Conservation (phyloP, 2,888 invertebrate genomes). For the Ochlodes sylvanus region DNA sequence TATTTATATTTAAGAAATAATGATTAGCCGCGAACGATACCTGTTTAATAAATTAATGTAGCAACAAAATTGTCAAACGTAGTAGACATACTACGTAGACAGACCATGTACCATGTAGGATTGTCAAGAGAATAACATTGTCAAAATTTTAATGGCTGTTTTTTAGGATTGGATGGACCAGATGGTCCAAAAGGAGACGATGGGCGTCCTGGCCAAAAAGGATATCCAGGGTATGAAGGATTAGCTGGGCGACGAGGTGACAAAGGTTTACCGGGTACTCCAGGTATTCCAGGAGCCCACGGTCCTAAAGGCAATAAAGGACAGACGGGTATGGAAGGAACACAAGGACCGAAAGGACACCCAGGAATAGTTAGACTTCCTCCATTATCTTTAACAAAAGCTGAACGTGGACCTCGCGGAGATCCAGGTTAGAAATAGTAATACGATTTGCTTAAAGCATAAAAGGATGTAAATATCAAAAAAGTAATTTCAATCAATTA, state of each 20-base stretch:
- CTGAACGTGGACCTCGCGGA: slow-evolving; percentile 85
- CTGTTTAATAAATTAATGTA: too few relatives aligned
- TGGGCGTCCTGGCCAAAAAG: slow-evolving; percentile 64
- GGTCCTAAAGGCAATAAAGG: slow-evolving; percentile 77
- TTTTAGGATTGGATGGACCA: slow-evolving; percentile 63
- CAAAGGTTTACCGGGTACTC: slow-evolving; percentile 55
- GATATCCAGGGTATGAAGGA: slow-evolving; percentile 64
- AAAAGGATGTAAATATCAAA: too few relatives aligned
- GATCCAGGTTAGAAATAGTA: slow-evolving; percentile 70
- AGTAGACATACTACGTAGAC: too few relatives aligned
- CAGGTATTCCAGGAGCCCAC: slow-evolving; percentile 81
- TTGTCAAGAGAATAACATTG: too few relatives aligned
- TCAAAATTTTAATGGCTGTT: neutral
- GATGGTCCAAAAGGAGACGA: slow-evolving; percentile 68
- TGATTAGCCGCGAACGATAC: too few relatives aligned
- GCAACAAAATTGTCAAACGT: too few relatives aligned
- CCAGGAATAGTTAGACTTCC: slow-evolving; percentile 70
- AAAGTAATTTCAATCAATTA: too few relatives aligned
- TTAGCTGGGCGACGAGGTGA: slow-evolving; percentile 61
- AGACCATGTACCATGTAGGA: too few relatives aligned
- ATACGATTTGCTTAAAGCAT: too few relatives aligned
- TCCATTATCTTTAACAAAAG: slow-evolving; percentile 57
- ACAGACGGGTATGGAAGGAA: slow-evolving; percentile 71
- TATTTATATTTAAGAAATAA: too few relatives aligned
- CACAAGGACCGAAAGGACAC: slow-evolving; percentile 80